Base-by-base conservation (phyloP, 2,888 invertebrate species). In the Melikaiella ostensackeni region DNA sequence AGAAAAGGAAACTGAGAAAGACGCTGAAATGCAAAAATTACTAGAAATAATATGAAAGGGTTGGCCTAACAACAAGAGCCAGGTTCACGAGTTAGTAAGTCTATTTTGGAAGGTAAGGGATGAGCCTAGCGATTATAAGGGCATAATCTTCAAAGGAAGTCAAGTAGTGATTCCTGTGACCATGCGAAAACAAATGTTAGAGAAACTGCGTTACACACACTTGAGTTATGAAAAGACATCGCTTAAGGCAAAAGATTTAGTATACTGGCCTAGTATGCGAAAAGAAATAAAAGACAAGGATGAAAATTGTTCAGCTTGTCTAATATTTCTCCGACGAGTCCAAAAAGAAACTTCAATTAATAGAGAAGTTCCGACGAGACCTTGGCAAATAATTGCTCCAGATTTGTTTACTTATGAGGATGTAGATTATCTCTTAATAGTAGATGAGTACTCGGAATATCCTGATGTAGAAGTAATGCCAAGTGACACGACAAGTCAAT, bases 271-370 rank as follows among this genome's bases (percentile, higher is more conserved):
- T 21, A 9, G n/a, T 21, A 57, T 57, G 57, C 9, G 2, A 24
- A 57, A 57, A 57, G 9, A 57, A 57, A 24, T 57, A 9, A 21
- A 57, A 75, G 76, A 84, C 61, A 70, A 74, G 30, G 66, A 86
- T 42, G 75, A 61, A 19, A 85, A 83, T 70, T 87, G 86, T 79
- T 59, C 80, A 6, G 78, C 81, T 30, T 88, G 87, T 77, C 76
- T 83, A 50, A 83, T 62, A 63, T 83, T 78, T 64, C 63, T 78
- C 50, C 82, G 80, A 61, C 55, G 55, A 21, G 82, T 78, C 70
- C 75, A 77, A 76, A 80, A 81, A 77, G 85, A 87, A 84, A 59
- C 80, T 35, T 64, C 86, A 57, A 75, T 84, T 11, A 77, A 75
- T 35, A 73, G 78, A 61, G 78, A 83, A 75, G 77, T 82, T 30